A percentile compares a stretch with the other conserved stretches of the same genome.
Evolutionary conservation across 1,140 invertebrate genomes (phyloP).

Genomic region (Bathynomus jamesi): DNA sequence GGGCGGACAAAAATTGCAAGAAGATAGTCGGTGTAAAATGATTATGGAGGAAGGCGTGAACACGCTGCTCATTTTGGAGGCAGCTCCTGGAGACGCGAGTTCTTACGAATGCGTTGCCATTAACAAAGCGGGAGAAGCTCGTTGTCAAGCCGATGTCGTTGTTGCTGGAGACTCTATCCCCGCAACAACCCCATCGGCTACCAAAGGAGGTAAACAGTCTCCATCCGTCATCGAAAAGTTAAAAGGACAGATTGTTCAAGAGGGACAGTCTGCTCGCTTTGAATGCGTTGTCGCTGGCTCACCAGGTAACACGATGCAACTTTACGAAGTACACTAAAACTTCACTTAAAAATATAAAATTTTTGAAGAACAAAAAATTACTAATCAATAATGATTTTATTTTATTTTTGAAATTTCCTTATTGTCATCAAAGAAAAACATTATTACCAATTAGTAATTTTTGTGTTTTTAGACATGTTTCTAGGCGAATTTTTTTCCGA

Average conservation of each 20-base stretch:
- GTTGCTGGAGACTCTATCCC: slow-evolving; percentile 44
- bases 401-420: no score
- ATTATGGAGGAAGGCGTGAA: slow-evolving; percentile 73
- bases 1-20: slow-evolving; percentile 76
- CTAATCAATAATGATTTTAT: no score
- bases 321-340: no score
- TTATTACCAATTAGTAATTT: no score
- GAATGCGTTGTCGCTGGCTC: slow-evolving; percentile 73
- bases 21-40: slow-evolving; percentile 80
- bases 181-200: slow-evolving; percentile 38
- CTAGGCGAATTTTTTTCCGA: no score
- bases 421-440: no score
- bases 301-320: slow-evolving; percentile 48
- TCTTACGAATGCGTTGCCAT: slow-evolving; percentile 82
- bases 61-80: slow-evolving; percentile 77
- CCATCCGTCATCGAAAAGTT: slow-evolving; percentile 71
- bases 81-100: slow-evolving; percentile 80
- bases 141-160: slow-evolving; percentile 70
- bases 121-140: slow-evolving; percentile 83
- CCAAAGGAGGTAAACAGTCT: slow-evolving; percentile 54
- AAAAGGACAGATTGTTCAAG: slow-evolving; percentile 70
- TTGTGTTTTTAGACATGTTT: no score
- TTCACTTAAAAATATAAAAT: no score
- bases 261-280: slow-evolving; percentile 80
- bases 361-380: no score